These are phyloP conservation scores for Pollenia griseotomentosa DNA, from an alignment of 2,888 invertebrate genomes.

Conservation along the genomic window DNA sequence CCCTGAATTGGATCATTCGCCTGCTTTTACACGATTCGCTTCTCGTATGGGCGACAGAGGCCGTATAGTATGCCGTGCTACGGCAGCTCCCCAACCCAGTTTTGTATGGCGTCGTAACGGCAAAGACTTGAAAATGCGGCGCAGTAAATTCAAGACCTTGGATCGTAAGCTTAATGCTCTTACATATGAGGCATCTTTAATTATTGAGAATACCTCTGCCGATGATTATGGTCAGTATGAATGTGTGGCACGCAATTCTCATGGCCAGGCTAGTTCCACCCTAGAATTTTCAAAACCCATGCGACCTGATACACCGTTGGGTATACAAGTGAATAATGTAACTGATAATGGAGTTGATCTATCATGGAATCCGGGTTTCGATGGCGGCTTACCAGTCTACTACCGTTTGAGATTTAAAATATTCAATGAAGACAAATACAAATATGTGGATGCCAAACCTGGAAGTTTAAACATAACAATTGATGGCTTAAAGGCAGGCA, in stretches of 20 bases:
- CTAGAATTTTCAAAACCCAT: slow-evolving; percentile 81
- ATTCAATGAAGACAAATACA: slow-evolving; percentile 81
- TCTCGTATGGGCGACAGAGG: slow-evolving; percentile 80
- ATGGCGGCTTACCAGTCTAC: slow-evolving; percentile 81
- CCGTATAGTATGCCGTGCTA: slow-evolving; percentile 79
- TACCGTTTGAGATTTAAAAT: slow-evolving; percentile 80
- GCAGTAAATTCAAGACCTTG: slow-evolving; percentile 80
- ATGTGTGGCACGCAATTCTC: slow-evolving; percentile 80
- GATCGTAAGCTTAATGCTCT: slow-evolving; percentile 80
- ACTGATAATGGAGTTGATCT: slow-evolving; percentile 80
- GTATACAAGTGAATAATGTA: slow-evolving; percentile 79
- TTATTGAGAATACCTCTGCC: slow-evolving; percentile 80
- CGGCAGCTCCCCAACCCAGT: slow-evolving; percentile 80
- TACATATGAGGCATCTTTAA: slow-evolving; percentile 79
- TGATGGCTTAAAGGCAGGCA: slow-evolving; percentile 80
- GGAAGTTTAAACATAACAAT: slow-evolving; percentile 79
- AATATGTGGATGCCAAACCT: slow-evolving; percentile 79
- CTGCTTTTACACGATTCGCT: slow-evolving; percentile 80
- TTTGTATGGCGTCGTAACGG: slow-evolving; percentile 82
- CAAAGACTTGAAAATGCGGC: slow-evolving; percentile 82
- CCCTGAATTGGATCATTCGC: slow-evolving; percentile 80
- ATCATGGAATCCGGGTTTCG: slow-evolving; percentile 81
- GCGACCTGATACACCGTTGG: slow-evolving; percentile 80
- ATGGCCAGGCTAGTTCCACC: slow-evolving; percentile 81
- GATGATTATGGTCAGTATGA: slow-evolving; percentile 82